Conservation (phyloP, 2,888 invertebrate genomes). For the Agrotis puta region DNA sequence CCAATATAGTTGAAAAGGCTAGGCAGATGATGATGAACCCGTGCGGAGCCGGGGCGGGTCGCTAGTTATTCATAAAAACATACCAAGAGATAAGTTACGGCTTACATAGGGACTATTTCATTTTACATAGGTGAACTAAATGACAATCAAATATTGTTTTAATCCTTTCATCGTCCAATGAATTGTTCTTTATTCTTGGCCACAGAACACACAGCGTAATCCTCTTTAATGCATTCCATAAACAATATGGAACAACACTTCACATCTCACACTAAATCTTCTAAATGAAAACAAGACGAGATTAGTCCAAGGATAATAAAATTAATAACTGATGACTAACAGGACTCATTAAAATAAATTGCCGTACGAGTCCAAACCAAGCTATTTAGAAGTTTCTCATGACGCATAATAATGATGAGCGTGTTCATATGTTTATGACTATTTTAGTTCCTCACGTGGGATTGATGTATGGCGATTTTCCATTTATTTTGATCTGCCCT, state of each 20-base stretch:
- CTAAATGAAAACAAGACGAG: constrained; percentile 29
- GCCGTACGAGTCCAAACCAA: constrained; percentile 45
- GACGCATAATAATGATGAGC: constrained; percentile 51
- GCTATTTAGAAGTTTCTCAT: constrained; percentile 40
- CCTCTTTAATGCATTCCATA: not conserved
- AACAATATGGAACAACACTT: constrained; percentile 3
- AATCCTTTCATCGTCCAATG: not conserved
- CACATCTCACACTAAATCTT: not conserved
- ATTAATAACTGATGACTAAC: constrained; percentile 45
- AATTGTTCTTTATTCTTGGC: not conserved
- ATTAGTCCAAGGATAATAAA: constrained; percentile 43
- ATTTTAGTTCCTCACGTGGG: constrained; percentile 56
- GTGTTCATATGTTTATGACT: constrained; percentile 33
- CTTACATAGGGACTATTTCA: not conserved
- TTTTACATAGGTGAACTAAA: not conserved
- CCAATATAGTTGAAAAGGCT: too few species aligned
- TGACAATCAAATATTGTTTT: not conserved
- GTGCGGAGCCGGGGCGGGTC: too few species aligned
- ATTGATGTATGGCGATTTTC: constrained; percentile 20
- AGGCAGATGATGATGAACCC: too few species aligned
- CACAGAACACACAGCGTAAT: not conserved
- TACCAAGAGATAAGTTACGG: not conserved
- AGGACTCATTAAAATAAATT: constrained; percentile 46
- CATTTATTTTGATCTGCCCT: constrained; percentile 20
- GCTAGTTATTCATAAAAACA: too few species aligned